Percentiles rank a stretch among this genome's conserved stretches.
These are phyloP conservation scores for Bujurquina vittata DNA, from an alignment of 2,113 vertebrate genomes.

Conservation along the genomic window DNA sequence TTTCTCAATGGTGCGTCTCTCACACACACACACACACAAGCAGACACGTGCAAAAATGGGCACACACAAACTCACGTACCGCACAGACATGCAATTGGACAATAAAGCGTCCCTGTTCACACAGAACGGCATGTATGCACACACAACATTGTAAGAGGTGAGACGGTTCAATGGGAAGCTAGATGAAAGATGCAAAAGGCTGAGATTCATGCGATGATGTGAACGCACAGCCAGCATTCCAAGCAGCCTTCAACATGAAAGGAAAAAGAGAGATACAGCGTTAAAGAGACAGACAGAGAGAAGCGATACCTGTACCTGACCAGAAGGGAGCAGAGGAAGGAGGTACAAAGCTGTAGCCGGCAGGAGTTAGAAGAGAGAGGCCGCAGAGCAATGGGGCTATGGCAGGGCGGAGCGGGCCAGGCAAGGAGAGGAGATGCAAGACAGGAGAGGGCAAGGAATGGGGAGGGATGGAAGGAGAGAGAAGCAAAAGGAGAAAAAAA, in stretches of 20 bases:
- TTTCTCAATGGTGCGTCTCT: background rate
- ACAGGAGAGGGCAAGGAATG: constrained; percentile 13
- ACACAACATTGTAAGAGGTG: background rate
- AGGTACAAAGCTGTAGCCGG: constrained; percentile 97
- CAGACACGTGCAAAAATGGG: background rate
- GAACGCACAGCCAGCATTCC: constrained; percentile 49
- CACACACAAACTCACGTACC: background rate
- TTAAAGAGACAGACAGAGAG: constrained; percentile 64
- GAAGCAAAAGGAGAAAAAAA: constrained; percentile 83
- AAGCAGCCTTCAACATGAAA: constrained; percentile 44
- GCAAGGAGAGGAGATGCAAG: constrained; percentile 66
- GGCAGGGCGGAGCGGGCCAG: constrained; percentile 74
- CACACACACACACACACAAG: background rate
- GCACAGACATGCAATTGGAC: constrained; percentile 29
- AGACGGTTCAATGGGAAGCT: constrained; percentile 3
- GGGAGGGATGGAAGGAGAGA: constrained; percentile 45
- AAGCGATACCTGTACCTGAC: constrained; percentile 99
- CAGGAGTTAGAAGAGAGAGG: constrained; percentile 95
- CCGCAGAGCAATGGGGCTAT: constrained; percentile 96
- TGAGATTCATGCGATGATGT: constrained; percentile 6
- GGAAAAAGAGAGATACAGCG: constrained; percentile 9
- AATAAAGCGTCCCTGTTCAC: constrained; percentile 2
- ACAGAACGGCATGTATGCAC: constrained; percentile 1
- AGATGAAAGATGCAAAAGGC: constrained; percentile 12
- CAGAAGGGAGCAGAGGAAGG: constrained; percentile 98